phyloP scores from a whole-genome alignment of 2,888 invertebrate species.

The Leptinotarsa peninsularis region DNA sequence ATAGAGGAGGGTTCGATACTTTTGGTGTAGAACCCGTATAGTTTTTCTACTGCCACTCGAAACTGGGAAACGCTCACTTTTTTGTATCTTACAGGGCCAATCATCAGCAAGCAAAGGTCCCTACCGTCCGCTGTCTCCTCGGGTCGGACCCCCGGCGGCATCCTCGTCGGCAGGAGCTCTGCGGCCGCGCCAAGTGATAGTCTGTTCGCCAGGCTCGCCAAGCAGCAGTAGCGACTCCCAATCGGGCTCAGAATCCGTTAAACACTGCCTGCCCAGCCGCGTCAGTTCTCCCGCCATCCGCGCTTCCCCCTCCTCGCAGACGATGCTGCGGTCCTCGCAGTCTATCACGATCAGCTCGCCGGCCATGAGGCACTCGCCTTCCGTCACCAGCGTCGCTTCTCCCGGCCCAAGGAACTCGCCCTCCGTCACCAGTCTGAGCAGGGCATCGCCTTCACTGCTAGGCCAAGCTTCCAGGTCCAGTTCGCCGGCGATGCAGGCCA shows the following conservation, averaged over 20 bases:
- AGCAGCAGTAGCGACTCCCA: slow-evolving; percentile 82
- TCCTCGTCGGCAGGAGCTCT: slow-evolving; percentile 53
- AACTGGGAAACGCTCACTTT: too few species aligned
- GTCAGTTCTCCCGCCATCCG: slow-evolving; percentile 66
- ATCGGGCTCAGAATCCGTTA: slow-evolving; percentile 82
- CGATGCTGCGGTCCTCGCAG: slow-evolving; percentile 65
- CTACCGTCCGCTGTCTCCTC: slow-evolving; percentile 79
- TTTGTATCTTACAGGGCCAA: slow-evolving; percentile 69
- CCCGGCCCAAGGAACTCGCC: slow-evolving; percentile 59
- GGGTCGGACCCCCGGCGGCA: slow-evolving; percentile 72
- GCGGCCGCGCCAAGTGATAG: slow-evolving; percentile 71
- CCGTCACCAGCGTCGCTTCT: slow-evolving; percentile 47
- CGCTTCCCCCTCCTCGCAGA: slow-evolving; percentile 64
- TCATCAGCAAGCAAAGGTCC: slow-evolving; percentile 79
- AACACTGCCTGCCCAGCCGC: slow-evolving; percentile 69
- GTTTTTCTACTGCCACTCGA: too few species aligned
- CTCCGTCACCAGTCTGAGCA: slow-evolving; percentile 61
- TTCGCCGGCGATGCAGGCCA: slow-evolving; percentile 68
- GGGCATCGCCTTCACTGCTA: slow-evolving; percentile 66
- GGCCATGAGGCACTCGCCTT: slow-evolving; percentile 53
- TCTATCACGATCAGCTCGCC: slow-evolving; percentile 57
- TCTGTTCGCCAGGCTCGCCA: slow-evolving; percentile 84
- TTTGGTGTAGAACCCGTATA: too few species aligned
- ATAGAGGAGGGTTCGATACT: too few species aligned
- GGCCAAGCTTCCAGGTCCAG: slow-evolving; percentile 60